These are phyloP conservation scores for Eupithecia exiguata DNA, from an alignment of 2,888 invertebrate species.

Conservation along the genomic window DNA sequence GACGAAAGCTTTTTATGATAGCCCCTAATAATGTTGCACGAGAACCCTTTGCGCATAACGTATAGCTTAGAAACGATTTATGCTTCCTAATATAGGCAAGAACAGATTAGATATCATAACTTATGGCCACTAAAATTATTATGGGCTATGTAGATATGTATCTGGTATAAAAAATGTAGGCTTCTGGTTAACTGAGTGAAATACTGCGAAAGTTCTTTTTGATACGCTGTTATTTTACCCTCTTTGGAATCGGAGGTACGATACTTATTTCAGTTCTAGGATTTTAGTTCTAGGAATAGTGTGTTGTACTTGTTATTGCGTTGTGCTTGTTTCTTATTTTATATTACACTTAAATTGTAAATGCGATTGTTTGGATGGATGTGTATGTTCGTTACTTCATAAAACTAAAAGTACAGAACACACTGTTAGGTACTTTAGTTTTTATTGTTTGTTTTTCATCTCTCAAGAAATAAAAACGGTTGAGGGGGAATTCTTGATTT, in stretches of 20 bases:
- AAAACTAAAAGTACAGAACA: too few relatives aligned
- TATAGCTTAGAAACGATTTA: constrained; percentile 48
- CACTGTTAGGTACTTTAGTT: too few relatives aligned
- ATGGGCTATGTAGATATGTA: constrained; percentile 39
- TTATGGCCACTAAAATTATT: constrained; percentile 44
- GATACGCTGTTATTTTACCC: constrained; percentile 1
- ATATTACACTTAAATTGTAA: too few relatives aligned
- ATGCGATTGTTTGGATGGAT: too few relatives aligned
- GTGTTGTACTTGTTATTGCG: neutral
- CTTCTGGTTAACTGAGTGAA: constrained; percentile 27
- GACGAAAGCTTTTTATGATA: constrained; percentile 28
- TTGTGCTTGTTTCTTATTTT: too few relatives aligned
- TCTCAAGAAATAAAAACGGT: too few relatives aligned
- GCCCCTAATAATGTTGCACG: constrained; percentile 69
- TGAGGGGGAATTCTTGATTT: too few relatives aligned
- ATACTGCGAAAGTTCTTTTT: constrained; percentile 8
- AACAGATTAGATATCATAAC: constrained; percentile 45
- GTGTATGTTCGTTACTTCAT: too few relatives aligned
- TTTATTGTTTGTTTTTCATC: too few relatives aligned
- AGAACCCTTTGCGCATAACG: constrained; percentile 60
- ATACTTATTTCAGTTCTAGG: neutral
- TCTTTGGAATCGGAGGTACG: neutral
- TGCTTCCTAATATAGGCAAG: constrained; percentile 44
- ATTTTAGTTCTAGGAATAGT: neutral
- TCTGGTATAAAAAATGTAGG: constrained; percentile 39